These are phyloP conservation scores for Enteromius anoplus DNA, from an alignment of 2,797 vertebrate species.

Conservation along the genomic window DNA sequence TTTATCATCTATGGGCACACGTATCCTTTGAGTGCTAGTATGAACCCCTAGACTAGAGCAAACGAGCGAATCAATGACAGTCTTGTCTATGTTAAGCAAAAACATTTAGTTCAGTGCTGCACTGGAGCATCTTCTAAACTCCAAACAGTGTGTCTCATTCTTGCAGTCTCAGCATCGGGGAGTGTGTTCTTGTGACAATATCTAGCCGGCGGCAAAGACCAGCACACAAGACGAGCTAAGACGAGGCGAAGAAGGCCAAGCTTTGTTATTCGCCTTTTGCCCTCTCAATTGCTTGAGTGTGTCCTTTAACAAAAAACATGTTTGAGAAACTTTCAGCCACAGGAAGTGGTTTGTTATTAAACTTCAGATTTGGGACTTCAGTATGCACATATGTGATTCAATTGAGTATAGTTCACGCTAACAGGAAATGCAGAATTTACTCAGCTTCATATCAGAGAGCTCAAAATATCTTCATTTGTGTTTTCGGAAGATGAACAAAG, in stretches of 20 bases:
- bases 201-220: slow-evolving; percentile 65
- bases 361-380: background rate
- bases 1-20: background rate
- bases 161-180: slow-evolving; percentile 62
- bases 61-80: background rate
- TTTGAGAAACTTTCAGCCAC: slow-evolving; percentile 47
- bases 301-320: slow-evolving; percentile 53
- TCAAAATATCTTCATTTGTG: too few species aligned
- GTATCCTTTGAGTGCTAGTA: background rate
- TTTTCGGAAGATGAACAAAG: too few species aligned
- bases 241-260: slow-evolving; percentile 56
- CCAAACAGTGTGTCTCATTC: slow-evolving; percentile 73
- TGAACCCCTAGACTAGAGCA: background rate
- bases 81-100: slow-evolving; percentile 15
- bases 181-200: slow-evolving; percentile 67
- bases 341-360: slow-evolving; percentile 63
- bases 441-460: too few species aligned
- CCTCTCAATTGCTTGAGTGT: slow-evolving; percentile 26
- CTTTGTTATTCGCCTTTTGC: slow-evolving; percentile 65
- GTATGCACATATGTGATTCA: background rate
- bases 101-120: background rate
- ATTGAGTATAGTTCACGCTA: background rate
- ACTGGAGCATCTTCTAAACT: slow-evolving; percentile 31
- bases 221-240: slow-evolving; percentile 50
- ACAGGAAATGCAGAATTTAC: background rate